Evolutionary conservation across 2,113 vertebrate species (phyloP).

Genomic region (Castor canadensis): DNA sequence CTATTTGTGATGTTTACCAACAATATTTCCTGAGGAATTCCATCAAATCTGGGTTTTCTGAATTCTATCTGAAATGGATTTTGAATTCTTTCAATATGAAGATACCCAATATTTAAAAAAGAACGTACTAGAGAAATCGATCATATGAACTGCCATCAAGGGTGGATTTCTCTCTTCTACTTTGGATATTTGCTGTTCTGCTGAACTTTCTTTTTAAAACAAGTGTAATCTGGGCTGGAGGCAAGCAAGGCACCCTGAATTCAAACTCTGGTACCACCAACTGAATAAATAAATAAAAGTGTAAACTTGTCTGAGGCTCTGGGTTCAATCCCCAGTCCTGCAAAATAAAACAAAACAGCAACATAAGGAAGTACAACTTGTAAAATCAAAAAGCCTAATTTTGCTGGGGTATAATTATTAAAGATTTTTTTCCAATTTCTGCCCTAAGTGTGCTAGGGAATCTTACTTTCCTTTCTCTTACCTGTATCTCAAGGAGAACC

Average conservation of each 20-base stretch:
- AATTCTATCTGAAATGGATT: constrained; percentile 49
- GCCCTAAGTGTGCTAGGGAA: not conserved
- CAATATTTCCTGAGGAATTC: not conserved
- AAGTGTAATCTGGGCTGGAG: not conserved
- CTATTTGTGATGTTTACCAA: constrained; percentile 54
- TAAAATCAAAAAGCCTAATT: constrained; percentile 12
- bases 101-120: constrained; percentile 31
- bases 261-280: no score
- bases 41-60: constrained; percentile 15
- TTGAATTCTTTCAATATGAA: constrained; percentile 43
- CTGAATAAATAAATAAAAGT: no score
- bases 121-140: not conserved
- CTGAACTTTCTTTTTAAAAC: not conserved
- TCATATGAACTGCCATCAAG: not conserved
- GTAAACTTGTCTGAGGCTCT: no score
- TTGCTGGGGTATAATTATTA: not conserved
- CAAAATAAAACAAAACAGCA: not conserved
- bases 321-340: no score
- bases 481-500: not conserved
- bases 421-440: not conserved
- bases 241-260: no score
- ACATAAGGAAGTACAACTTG: not conserved
- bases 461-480: not conserved
- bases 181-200: not conserved
- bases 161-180: not conserved